phyloP scores from a whole-genome alignment of 2,888 invertebrate species.

The Caenorhabditis uteleia region DNA sequence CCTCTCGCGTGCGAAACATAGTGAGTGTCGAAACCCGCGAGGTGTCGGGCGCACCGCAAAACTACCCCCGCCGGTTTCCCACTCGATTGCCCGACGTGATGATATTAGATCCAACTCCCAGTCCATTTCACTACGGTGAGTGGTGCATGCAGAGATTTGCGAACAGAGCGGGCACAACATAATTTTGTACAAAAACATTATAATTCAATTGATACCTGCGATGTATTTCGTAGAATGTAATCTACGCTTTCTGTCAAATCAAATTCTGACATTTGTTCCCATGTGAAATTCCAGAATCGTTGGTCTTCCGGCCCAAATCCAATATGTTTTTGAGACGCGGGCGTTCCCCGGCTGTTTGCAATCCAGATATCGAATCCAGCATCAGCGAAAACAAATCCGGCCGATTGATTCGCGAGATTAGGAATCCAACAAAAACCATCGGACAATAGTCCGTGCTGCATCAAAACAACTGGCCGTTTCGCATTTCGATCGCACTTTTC shows the following conservation, averaged over 20 bases:
- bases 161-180: constrained; percentile 24
- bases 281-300: constrained; percentile 70
- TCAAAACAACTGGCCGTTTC: constrained; percentile 54
- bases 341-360: constrained; percentile 83
- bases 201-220: constrained; percentile 45
- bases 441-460: constrained; percentile 61
- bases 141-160: constrained; percentile 33
- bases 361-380: constrained; percentile 80
- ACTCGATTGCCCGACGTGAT: constrained; percentile 38
- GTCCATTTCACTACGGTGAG: constrained; percentile 15
- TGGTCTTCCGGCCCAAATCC: constrained; percentile 70
- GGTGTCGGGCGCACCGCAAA: not conserved
- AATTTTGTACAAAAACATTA: not conserved
- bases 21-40: not conserved
- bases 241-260: constrained; percentile 86
- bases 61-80: no score
- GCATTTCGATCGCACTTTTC: constrained; percentile 9
- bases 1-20: not conserved
- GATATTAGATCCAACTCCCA: constrained; percentile 45
- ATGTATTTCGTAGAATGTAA: constrained; percentile 76
- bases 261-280: constrained; percentile 84
- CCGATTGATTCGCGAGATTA: constrained; percentile 53
- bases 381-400: constrained; percentile 69
- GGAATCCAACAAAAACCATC: constrained; percentile 59
- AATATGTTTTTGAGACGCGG: constrained; percentile 78